These are phyloP conservation scores for Choloepus hoffmanni DNA, from an alignment of 2,113 vertebrate species.

Conservation along the genomic window DNA sequence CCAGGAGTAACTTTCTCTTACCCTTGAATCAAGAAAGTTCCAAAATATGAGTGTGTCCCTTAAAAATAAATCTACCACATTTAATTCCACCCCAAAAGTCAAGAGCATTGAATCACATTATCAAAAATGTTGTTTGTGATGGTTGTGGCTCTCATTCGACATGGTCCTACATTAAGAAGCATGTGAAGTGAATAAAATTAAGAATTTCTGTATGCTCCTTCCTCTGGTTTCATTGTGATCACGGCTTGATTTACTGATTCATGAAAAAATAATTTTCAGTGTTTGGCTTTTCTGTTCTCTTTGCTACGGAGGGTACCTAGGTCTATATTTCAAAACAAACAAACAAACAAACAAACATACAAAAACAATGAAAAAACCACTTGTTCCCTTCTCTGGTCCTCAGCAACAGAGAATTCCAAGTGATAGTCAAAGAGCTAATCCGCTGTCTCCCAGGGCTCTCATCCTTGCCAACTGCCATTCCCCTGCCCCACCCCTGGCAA, in stretches of 20 bases:
- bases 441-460: neutral
- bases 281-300: neutral
- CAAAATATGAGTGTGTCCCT: neutral
- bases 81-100: neutral
- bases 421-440: neutral
- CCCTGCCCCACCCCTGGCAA: neutral
- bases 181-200: constrained; percentile 5
- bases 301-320: neutral
- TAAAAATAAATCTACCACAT: neutral
- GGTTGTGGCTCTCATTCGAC: neutral
- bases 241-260: constrained; percentile 22
- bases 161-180: neutral
- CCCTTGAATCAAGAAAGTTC: constrained; percentile 53
- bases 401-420: neutral
- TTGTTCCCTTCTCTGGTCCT: constrained; percentile 8
- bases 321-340: constrained; percentile 29
- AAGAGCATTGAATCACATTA: neutral
- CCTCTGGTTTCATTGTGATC: neutral
- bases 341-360: neutral
- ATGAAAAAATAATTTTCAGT: neutral
- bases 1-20: neutral
- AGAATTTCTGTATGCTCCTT: neutral
- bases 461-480: neutral
- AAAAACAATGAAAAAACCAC: neutral
- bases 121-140: neutral